Evolutionary conservation across 2,113 vertebrate species (phyloP), one percentile per base, ranked within the genome.

Genomic region (Ptilonorhynchus violaceus): DNA sequence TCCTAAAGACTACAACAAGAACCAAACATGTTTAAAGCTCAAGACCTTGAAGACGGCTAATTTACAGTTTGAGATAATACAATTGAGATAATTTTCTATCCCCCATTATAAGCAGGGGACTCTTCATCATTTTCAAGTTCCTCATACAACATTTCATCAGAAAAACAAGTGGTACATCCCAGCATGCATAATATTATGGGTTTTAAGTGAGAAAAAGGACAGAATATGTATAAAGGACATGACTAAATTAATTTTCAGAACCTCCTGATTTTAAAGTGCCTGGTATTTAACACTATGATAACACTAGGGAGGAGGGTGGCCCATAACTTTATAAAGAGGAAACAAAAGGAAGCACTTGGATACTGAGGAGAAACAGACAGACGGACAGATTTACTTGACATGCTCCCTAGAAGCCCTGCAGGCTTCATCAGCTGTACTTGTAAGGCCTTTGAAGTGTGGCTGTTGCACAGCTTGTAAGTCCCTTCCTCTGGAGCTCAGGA

Each of bases 401-500:
- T 23, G 10, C 68, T 75, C 77, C 81, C 82, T 30, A 18, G 83
- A 94, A 91, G 77, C 91, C 93, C 95, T 87, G 86, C 84, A 96
- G 91, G 77, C 68, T 77, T 50, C 93, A 85, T 60, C 77, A 93
- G 67, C 9, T 4, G 46, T 28, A 46, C 78, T 89, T 92, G 93
- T 94, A 91, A 66, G 60, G 86, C 42, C 95, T 97, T 95, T 96
- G 97, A 96, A 96, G 87, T 63, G 47, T 50, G 73, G 88, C 92
- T 93, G 91, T 88, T 93, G 85, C 86, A 91, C 92, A 95, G 92
- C 92, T 96, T 93, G 85, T 96, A 96, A 96, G 88, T 91, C 87
- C 86, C 93, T 88, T 95, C 91, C 92, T 94, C 89, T 17, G 31
- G 86, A 97, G 92, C 92, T 89, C 35, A 17, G 5, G 21, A 85